Evolutionary conservation across 1,140 invertebrate species (phyloP), one percentile per base, ranked within the genome.

Genomic region (Monochamus saltuarius): DNA sequence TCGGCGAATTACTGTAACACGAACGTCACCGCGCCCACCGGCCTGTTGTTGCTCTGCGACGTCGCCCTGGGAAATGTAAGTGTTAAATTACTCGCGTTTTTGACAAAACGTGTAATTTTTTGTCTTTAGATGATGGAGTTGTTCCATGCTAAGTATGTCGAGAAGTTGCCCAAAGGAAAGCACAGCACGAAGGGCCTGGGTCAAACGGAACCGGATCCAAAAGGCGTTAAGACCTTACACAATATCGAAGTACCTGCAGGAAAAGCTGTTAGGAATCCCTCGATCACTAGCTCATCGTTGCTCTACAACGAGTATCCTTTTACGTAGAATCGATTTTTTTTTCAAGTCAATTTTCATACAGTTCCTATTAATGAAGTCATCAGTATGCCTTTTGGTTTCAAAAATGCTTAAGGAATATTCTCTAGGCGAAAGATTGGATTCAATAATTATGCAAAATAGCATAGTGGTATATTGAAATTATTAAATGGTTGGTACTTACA

Each of bases 1-100:
- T 98, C 95, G 1, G 97, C 97, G 0, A 98, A 99, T 77, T 99
- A 99, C 77, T 99, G 97, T 80, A 88, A 84, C 64, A 91, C 95
- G 1, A 87, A 81, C 47, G 78, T 78, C 1, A 66, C 74, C 40
- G 89, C 89, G 73, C 82, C 87, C 10, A 85, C 85, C 9, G 97
- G 95, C 54, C 75, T 98, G 10, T 72, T 99, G 76, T 66, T 99
- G 64, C 81, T 99, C 0, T 98, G 95, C 77, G 96, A 99, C 75
- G 97, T 99, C 0, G 96, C 96, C 11, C 82, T 99, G 3, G 97
- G 88, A 95, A 65, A 94, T 91, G 92, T 92, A 79, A 84, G 84
- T 80, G 52, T 7, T 11, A n/a, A n/a, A n/a, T n/a, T n/a, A n/a
- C n/a, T n/a, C n/a, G n/a, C n/a, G n/a, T n/a, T n/a, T n/a, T n/a